Base-by-base conservation (phyloP, 2,888 invertebrate genomes). In the Agriopis marginaria region DNA sequence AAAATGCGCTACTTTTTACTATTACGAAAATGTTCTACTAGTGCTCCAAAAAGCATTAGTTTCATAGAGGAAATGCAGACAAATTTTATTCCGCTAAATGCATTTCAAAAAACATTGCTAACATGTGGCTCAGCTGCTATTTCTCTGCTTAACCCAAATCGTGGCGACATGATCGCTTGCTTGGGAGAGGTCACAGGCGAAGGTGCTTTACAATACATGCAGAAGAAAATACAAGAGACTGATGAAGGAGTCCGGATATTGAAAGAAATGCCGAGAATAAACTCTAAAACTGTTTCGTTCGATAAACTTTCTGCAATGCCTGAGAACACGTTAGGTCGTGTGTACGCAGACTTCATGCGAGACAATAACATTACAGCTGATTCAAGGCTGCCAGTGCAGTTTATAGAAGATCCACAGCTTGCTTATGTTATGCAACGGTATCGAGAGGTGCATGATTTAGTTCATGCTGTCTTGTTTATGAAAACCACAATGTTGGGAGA, bases 361-460 rank as follows among this genome's bases (percentile, higher is more conserved):
- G 95, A 95, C 71, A 98, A 99, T 92, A 96, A 97, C 78, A 98
- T 99, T 0, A 97, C 98, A 7, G 99, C 99, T 0, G 99, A 99
- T 94, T 97, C 98, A 45, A 95, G 99, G 73, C 94, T 97, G 75
- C 96, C 97, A 14, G 99, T 99, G 0, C 97, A 97, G 81, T 99
- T 99, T 91, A 96, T 99, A 59, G 96, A 98, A 76, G 98, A 99
- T 88, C 92, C 96, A 1, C 97, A 99, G 74, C 90, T 99, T 78
- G 98, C 99, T 6, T 99, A 99, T 91, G 97, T 99, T 56, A 98
- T 99, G 97, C 98, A 99, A 89, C 95, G 99, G 65, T 99, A 99
- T 87, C 96, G 99, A 75, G 99, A 99, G 94, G 97, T 98, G 9
- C 99, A 99, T 89, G 99, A 99, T 93, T 95, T 99, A 75, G 96